A percentile compares a stretch with the other conserved stretches of the same genome.
phyloP scores from a whole-genome alignment of 1,140 invertebrate genomes.

The Ceratoteleas bidentatus region DNA sequence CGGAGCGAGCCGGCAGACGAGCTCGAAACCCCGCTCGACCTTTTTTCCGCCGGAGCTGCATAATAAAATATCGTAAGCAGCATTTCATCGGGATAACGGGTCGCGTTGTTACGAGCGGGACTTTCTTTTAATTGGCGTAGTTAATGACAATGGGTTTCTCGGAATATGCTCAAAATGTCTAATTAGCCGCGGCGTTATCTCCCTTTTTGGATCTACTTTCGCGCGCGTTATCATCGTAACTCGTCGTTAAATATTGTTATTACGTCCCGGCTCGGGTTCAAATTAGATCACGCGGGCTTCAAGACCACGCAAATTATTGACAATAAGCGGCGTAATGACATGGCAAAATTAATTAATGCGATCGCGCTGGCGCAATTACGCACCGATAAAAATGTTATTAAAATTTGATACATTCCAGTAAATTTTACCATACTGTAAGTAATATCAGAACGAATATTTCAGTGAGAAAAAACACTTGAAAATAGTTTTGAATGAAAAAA shows the following conservation, averaged over 20 bases:
- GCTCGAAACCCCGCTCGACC: neutral
- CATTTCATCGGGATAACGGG: slow-evolving; percentile 50
- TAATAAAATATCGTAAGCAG: slow-evolving; percentile 47
- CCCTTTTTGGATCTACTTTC: slow-evolving; percentile 53
- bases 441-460: too few species aligned
- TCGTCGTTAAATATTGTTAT: slow-evolving; percentile 52
- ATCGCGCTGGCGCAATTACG: neutral
- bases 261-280: slow-evolving; percentile 1
- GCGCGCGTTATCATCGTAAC: slow-evolving; percentile 52
- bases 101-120: slow-evolving; percentile 49
- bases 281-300: slow-evolving; percentile 31
- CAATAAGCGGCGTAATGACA: slow-evolving; percentile 7
- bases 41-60: neutral
- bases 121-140: slow-evolving; percentile 62
- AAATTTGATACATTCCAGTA: too few species aligned
- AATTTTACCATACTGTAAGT: too few species aligned
- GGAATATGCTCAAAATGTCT: slow-evolving; percentile 62
- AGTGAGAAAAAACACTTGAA: too few species aligned
- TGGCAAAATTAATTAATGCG: slow-evolving; percentile 41
- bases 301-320: slow-evolving; percentile 15
- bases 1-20: too few species aligned
- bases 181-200: slow-evolving; percentile 54
- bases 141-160: slow-evolving; percentile 58
- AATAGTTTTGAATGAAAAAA: too few species aligned
- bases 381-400: too few species aligned